phyloP scores from a whole-genome alignment of 1,140 invertebrate genomes.

The Euwallacea similis region DNA sequence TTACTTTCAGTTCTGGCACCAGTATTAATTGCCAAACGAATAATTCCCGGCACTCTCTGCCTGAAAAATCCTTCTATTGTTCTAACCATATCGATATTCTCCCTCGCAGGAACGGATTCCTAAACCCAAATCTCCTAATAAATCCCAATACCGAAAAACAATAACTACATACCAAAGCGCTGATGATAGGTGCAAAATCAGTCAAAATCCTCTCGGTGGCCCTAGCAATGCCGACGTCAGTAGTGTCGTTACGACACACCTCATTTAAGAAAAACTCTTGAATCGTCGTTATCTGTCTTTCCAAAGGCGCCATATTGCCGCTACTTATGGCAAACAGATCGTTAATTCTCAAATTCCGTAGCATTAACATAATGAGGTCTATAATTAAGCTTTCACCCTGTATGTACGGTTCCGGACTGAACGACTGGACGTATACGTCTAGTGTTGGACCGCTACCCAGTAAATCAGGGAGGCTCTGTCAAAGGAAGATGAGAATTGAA shows the following conservation, averaged over 20 bases:
- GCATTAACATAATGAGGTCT: constrained; percentile 54
- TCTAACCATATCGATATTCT: constrained; percentile 49
- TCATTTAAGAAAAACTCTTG: constrained; percentile 56
- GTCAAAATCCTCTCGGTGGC: constrained; percentile 47
- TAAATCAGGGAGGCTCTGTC: constrained; percentile 42
- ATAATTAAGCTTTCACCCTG: constrained; percentile 55
- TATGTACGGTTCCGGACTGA: constrained; percentile 49
- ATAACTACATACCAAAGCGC: constrained; percentile 45
- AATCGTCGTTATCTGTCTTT: constrained; percentile 52
- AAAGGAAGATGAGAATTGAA: too few species aligned
- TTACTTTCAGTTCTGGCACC: constrained; percentile 38
- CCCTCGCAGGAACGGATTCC: constrained; percentile 39
- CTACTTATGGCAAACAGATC: constrained; percentile 46
- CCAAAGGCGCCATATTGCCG: constrained; percentile 45
- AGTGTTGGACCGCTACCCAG: constrained; percentile 49
- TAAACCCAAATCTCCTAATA: constrained; percentile 23
- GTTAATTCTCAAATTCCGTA: constrained; percentile 48
- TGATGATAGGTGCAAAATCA: constrained; percentile 49
- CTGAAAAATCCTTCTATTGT: constrained; percentile 47
- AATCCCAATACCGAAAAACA: not conserved
- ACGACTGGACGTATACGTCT: constrained; percentile 54
- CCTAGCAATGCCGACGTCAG: constrained; percentile 43
- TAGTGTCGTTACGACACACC: constrained; percentile 53
- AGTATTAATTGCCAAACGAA: constrained; percentile 42
- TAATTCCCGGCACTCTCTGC: constrained; percentile 44